Conservation (phyloP, 2,888 invertebrate genomes). For the Elysia crispata region DNA sequence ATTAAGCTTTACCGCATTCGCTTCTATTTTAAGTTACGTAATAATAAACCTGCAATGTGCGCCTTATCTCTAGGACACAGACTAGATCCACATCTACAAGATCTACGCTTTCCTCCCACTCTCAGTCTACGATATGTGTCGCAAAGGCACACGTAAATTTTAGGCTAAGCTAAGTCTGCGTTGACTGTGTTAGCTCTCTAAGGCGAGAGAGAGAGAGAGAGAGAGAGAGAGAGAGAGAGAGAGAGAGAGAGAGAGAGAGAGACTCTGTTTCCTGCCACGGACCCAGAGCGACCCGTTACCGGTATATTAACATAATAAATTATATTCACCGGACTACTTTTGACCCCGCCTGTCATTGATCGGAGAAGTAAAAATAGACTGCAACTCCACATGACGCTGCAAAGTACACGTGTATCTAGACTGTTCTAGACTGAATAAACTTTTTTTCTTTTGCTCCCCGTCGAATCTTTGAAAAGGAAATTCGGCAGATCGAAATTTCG, state of each 20-base stretch:
- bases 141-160: neutral
- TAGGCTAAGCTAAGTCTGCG: neutral
- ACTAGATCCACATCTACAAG: too few relatives aligned
- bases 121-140: neutral
- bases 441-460: too few relatives aligned
- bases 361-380: conserved; percentile 21
- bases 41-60: too few relatives aligned
- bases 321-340: conserved; percentile 38
- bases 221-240: conserved; percentile 19
- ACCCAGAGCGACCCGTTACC: neutral
- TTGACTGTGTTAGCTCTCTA: too few relatives aligned
- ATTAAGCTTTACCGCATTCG: too few relatives aligned
- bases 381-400: conserved; percentile 18
- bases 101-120: too few relatives aligned
- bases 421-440: neutral
- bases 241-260: neutral
- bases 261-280: neutral
- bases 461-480: too few relatives aligned
- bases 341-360: conserved; percentile 46
- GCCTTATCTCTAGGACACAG: too few relatives aligned
- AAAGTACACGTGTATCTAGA: neutral
- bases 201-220: conserved; percentile 1
- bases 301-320: conserved; percentile 34
- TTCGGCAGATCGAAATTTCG: too few relatives aligned
- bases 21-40: too few relatives aligned